phyloP scores from a whole-genome alignment of 2,797 vertebrate species.

The Myotis pilosus region DNA sequence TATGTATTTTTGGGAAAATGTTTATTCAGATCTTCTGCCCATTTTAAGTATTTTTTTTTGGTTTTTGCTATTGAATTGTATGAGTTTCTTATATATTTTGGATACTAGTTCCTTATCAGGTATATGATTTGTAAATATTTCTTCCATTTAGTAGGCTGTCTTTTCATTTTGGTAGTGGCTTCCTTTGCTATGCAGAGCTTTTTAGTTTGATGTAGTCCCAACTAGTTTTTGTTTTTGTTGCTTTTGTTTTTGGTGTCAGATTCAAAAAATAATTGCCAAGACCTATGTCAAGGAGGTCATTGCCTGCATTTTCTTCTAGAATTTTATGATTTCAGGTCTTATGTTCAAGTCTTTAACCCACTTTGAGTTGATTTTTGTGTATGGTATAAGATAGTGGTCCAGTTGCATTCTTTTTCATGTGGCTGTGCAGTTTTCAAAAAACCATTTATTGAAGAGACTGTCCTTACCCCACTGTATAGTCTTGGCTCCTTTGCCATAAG shows the following conservation, averaged over 20 bases:
- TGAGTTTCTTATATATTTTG: not conserved
- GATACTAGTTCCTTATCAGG: not conserved
- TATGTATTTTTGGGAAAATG: not conserved
- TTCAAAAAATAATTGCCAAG: not conserved
- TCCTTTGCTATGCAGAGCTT: not conserved
- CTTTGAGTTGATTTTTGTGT: not conserved
- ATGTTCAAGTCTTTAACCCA: not conserved
- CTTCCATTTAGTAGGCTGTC: not conserved
- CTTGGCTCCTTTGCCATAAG: not conserved
- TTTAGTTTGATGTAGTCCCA: not conserved
- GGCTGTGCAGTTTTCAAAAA: not conserved
- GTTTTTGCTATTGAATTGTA: not conserved
- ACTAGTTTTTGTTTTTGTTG: not conserved
- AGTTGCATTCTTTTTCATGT: not conserved
- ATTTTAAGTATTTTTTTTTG: not conserved
- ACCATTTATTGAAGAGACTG: not conserved
- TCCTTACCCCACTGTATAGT: not conserved
- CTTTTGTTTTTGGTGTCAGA: not conserved
- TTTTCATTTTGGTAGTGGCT: not conserved
- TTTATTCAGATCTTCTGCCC: not conserved
- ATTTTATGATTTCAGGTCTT: not conserved
- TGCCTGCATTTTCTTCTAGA: not conserved
- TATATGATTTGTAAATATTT: not conserved
- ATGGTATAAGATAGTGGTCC: not conserved
- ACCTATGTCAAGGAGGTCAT: not conserved